phyloP scores from a whole-genome alignment of 1,140 invertebrate species.

The Antheraea pernyi region DNA sequence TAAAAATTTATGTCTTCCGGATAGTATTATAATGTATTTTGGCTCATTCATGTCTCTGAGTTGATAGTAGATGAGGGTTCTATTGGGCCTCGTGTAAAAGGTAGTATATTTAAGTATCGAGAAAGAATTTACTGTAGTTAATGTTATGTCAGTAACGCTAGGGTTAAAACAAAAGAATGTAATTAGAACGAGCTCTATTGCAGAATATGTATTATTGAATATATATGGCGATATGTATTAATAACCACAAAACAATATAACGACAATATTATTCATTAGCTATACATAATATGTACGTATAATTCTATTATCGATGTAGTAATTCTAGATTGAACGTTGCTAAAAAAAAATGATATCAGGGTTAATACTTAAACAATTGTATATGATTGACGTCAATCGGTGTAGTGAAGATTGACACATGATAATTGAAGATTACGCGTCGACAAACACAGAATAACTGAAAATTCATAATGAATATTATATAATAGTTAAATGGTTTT shows the following conservation, averaged over 20 bases:
- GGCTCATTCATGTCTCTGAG: constrained; percentile 52
- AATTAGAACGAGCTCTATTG: not conserved
- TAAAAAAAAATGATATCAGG: too few species aligned
- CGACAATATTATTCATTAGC: too few species aligned
- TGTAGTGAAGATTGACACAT: too few species aligned
- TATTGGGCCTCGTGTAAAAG: constrained; percentile 51
- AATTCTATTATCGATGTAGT: too few species aligned
- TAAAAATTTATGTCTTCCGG: constrained; percentile 76
- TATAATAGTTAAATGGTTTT: too few species aligned
- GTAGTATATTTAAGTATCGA: constrained; percentile 50
- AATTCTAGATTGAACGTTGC: too few species aligned
- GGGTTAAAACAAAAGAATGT: not conserved
- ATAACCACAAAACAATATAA: not conserved
- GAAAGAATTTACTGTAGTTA: constrained; percentile 64
- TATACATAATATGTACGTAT: too few species aligned
- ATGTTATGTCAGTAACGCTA: not conserved
- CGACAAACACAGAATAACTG: too few species aligned
- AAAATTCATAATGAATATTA: too few species aligned
- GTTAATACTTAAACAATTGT: too few species aligned
- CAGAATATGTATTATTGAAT: not conserved
- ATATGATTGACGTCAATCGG: too few species aligned
- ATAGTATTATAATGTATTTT: constrained; percentile 64
- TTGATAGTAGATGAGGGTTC: constrained; percentile 45
- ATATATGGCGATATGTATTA: constrained; percentile 1
- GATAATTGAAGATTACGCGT: too few species aligned